These are phyloP conservation scores for Bursaphelenchus mucronatus DNA, from an alignment of 1,140 invertebrate species.

Conservation along the genomic window DNA sequence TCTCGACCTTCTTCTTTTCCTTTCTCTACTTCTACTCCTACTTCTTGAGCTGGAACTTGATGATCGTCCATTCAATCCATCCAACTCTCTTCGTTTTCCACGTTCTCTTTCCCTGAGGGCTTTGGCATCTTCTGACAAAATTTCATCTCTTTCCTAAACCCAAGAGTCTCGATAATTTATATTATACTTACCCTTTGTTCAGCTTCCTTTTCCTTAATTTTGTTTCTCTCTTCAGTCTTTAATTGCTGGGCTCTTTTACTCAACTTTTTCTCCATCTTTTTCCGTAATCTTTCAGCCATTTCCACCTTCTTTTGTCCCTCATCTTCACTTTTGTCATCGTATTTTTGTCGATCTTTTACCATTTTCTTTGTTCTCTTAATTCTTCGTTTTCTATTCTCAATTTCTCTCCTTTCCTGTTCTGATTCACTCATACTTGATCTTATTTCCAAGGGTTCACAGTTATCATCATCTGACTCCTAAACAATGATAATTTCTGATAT, in stretches of 20 bases:
- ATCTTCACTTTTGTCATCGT: neutral
- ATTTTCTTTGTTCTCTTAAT: conserved; percentile 47
- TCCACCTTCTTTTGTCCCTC: conserved; percentile 18
- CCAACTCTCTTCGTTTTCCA: conserved; percentile 8
- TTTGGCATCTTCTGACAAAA: conserved; percentile 2
- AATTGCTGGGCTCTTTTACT: conserved; percentile 52
- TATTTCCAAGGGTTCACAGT: conserved; percentile 25
- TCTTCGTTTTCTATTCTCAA: conserved; percentile 55
- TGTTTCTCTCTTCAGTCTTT: conserved; percentile 53
- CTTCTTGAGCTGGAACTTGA: too few species aligned
- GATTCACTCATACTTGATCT: conserved; percentile 55
- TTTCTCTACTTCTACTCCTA: neutral
- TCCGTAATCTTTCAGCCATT: conserved; percentile 37
- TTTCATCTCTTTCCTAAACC: neutral
- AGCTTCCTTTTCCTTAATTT: conserved; percentile 28
- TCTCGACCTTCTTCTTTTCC: conserved; percentile 4
- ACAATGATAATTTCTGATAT: neutral
- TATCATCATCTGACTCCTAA: neutral
- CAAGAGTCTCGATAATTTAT: neutral
- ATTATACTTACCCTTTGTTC: conserved; percentile 26
- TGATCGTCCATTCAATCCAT: conserved; percentile 2
- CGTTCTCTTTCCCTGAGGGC: conserved; percentile 17
- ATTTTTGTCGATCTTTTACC: conserved; percentile 29
- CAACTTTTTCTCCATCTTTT: conserved; percentile 51
- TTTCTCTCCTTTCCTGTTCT: conserved; percentile 54